Percentiles rank a stretch among this genome's conserved stretches.
phyloP scores from a whole-genome alignment of 2,797 vertebrate species.

The Poecile montanus region DNA sequence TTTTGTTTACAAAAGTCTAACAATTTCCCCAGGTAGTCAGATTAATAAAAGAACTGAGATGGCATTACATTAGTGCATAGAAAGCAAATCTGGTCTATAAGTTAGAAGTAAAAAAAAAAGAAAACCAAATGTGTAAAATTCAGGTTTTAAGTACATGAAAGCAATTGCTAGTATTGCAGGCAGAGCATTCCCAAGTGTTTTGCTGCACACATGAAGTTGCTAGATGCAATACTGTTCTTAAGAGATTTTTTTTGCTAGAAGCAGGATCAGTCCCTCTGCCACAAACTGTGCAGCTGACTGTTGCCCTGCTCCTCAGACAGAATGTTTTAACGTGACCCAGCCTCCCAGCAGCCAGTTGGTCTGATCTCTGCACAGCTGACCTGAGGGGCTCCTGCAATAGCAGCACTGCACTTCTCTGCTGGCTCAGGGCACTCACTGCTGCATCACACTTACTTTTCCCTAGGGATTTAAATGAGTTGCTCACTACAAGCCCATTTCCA shows the following conservation, averaged over 20 bases:
- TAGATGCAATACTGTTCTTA: accelerated
- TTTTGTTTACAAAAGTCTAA: slow-evolving; percentile 61
- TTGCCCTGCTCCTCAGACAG: accelerated
- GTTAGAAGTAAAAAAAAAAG: not conserved
- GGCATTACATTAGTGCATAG: not conserved
- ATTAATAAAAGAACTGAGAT: not conserved
- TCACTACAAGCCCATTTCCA: accelerated
- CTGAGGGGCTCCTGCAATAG: accelerated
- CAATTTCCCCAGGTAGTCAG: not conserved
- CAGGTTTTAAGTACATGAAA: not conserved
- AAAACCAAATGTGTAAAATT: not conserved
- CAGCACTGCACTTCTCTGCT: accelerated
- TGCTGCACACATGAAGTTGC: accelerated
- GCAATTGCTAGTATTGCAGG: not conserved
- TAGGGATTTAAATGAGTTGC: not conserved
- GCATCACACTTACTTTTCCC: not conserved
- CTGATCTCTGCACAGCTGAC: accelerated
- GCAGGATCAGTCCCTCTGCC: not conserved
- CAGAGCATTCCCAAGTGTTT: not conserved
- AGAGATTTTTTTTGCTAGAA: accelerated
- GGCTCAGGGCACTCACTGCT: accelerated
- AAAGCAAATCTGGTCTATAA: slow-evolving; percentile 8
- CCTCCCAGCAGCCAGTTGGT: not conserved
- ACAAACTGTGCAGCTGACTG: accelerated
- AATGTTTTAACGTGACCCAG: accelerated